Percentiles rank a stretch among this genome's conserved stretches.
phyloP scores from a whole-genome alignment of 2,797 vertebrate genomes.

The Schizopygopsis pylzovi region DNA sequence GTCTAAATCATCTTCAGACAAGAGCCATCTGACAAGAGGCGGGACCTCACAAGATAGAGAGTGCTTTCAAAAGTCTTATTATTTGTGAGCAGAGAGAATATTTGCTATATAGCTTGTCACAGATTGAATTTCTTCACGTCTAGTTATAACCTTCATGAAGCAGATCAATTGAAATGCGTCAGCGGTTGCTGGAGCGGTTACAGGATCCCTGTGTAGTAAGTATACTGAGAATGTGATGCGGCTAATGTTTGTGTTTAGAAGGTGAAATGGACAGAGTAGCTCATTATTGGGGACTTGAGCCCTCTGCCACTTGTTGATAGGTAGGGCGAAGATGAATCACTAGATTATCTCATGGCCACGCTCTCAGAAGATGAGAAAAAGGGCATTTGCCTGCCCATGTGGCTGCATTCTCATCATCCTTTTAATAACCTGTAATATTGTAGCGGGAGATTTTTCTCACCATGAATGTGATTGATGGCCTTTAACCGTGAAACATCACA shows the following conservation, averaged over 20 bases:
- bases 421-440: conserved; percentile 92
- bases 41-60: conserved; percentile 14
- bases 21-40: conserved; percentile 42
- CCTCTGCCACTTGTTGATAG: conserved; percentile 81
- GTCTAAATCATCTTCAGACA: conserved; percentile 37
- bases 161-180: conserved; percentile 15
- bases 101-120: conserved; percentile 18
- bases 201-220: conserved; percentile 4
- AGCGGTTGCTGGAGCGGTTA: neutral
- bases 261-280: conserved; percentile 64
- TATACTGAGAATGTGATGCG: neutral
- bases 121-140: conserved; percentile 18
- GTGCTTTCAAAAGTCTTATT: conserved; percentile 27
- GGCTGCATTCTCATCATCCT: conserved; percentile 79
- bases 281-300: conserved; percentile 73
- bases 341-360: conserved; percentile 78
- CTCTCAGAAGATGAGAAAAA: conserved; percentile 83
- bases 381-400: conserved; percentile 74
- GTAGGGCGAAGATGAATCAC: conserved; percentile 81
- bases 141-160: conserved; percentile 35
- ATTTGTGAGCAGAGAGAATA: conserved; percentile 34
- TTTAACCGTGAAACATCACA: conserved; percentile 83
- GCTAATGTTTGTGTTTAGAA: conserved; percentile 54
- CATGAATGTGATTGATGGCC: conserved; percentile 87
- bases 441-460: conserved; percentile 84